phyloP scores from a whole-genome alignment of 2,888 invertebrate genomes.

The Heliconius sara region DNA sequence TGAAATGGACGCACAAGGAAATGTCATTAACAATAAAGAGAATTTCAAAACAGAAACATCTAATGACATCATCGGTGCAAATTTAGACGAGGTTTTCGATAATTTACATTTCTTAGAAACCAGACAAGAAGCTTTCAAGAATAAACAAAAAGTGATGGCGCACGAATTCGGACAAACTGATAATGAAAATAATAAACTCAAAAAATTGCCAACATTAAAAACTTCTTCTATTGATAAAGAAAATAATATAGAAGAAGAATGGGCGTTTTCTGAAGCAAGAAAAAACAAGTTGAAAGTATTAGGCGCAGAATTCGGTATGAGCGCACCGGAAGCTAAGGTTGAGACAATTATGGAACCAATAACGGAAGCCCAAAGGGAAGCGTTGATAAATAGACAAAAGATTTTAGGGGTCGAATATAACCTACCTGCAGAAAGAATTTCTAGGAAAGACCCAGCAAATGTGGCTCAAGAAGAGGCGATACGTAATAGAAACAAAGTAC shows the following conservation, averaged over 20 bases:
- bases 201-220: slow-evolving; percentile 51
- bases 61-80: slow-evolving; percentile 66
- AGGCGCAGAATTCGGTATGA: slow-evolving; percentile 60
- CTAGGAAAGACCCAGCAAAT: slow-evolving; percentile 64
- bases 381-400: slow-evolving; percentile 85
- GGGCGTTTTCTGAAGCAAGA: slow-evolving; percentile 65
- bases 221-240: slow-evolving; percentile 62
- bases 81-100: slow-evolving; percentile 61
- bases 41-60: slow-evolving; percentile 60
- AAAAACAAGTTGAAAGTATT: slow-evolving; percentile 71
- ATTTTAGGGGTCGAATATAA: slow-evolving; percentile 86
- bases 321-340: slow-evolving; percentile 49
- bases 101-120: slow-evolving; percentile 67
- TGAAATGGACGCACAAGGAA: slow-evolving; percentile 70
- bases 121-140: slow-evolving; percentile 74
- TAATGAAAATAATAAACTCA: slow-evolving; percentile 63
- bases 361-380: slow-evolving; percentile 83
- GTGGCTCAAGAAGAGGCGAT: slow-evolving; percentile 72
- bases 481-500: slow-evolving; percentile 63
- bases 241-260: slow-evolving; percentile 60
- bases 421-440: slow-evolving; percentile 58
- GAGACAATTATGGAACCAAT: slow-evolving; percentile 53
- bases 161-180: slow-evolving; percentile 76
- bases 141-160: slow-evolving; percentile 80
- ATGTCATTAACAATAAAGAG: slow-evolving; percentile 53